Base-by-base conservation (phyloP, 2,888 invertebrate genomes). In the Pantelozetes paolii region DNA sequence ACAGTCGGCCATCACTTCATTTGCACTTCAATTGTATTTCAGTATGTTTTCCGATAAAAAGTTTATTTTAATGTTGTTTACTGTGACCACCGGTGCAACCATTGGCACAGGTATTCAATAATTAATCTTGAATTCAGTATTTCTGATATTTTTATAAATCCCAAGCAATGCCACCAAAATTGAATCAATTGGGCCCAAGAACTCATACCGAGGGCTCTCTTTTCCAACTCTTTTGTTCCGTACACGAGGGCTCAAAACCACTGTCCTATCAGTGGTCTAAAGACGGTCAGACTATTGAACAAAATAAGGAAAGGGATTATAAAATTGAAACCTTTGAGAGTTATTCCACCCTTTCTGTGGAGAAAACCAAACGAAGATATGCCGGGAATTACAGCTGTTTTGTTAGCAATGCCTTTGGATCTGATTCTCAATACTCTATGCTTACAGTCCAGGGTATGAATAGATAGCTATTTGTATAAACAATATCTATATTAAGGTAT, bases 231-330 rank as follows among this genome's bases (percentile, higher is more conserved):
- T 64, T 69, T 18, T 77, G 76, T 64, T 50, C 73, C 8, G 75
- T 77, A 13, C 54, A 73, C 0, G 75, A 77, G 11, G 78, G 78
- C 3, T 74, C 74, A 64, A 71, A 72, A 26, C 77, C 78, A 1
- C 75, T 77, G 26, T 6, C 18, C 2, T 76, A 77, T 74, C 36
- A 59, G 11, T 78, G 77, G 78, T 71, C 50, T 50, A 77, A 75
- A 72, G 74, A 77, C 50, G 75, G 76, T 26, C 67, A 57, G 23
- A 42, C 11, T 26, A 9, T 45, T 15, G 26, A 48, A 26, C 20
- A 23, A 15, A 18, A 18, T 45, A 30, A 30, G 11, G 32, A 62
- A 32, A 11, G 8, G 1, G 28, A 42, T 18, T 70, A 45, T 23
- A 70, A 26, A 18, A 70, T 70, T 23, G 42, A 42, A 3, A 70